phyloP scores from a whole-genome alignment of 2,113 vertebrate genomes.

The Sardina pilchardus region DNA sequence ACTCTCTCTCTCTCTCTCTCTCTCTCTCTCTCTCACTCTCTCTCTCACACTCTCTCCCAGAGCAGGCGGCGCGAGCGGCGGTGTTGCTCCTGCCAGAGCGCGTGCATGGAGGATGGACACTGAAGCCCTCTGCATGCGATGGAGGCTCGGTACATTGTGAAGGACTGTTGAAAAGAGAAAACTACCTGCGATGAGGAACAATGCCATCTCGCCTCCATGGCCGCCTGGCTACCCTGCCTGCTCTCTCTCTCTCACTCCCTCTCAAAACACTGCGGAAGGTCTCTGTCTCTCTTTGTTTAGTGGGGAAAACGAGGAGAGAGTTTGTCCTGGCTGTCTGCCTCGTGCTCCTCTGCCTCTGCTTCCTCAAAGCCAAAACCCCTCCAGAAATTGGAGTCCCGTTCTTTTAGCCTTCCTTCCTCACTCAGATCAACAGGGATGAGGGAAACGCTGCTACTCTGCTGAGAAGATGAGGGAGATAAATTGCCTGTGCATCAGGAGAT shows the following conservation, averaged over 20 bases:
- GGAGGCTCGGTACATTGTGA: slow-evolving; percentile 72
- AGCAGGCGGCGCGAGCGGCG: slow-evolving; percentile 31
- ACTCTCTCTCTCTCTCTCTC: not conserved
- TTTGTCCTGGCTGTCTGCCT: slow-evolving; percentile 44
- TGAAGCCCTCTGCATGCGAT: slow-evolving; percentile 71
- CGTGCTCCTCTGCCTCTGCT: slow-evolving; percentile 71
- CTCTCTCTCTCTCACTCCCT: slow-evolving; percentile 39
- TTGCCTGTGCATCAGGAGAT: slow-evolving; percentile 87
- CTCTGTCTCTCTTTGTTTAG: slow-evolving; percentile 32
- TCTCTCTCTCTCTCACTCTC: slow-evolving; percentile 5
- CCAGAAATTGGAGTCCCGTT: slow-evolving; percentile 80
- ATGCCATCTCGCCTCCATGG: slow-evolving; percentile 98
- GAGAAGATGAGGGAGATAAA: slow-evolving; percentile 90
- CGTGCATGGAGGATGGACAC: slow-evolving; percentile 44
- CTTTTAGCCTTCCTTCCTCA: slow-evolving; percentile 56
- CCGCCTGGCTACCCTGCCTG: slow-evolving; percentile 83
- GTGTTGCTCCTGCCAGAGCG: slow-evolving; percentile 26
- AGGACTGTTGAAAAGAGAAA: slow-evolving; percentile 71
- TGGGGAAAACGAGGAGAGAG: slow-evolving; percentile 21
- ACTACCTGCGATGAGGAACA: slow-evolving; percentile 98
- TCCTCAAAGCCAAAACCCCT: slow-evolving; percentile 80
- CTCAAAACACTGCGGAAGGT: slow-evolving; percentile 31
- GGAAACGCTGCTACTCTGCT: slow-evolving; percentile 85
- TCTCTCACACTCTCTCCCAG: slow-evolving; percentile 41
- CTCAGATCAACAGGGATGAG: slow-evolving; percentile 81